These are phyloP conservation scores for Drosophila mulleri DNA, from an alignment of 2,888 invertebrate genomes.

Conservation along the genomic window DNA sequence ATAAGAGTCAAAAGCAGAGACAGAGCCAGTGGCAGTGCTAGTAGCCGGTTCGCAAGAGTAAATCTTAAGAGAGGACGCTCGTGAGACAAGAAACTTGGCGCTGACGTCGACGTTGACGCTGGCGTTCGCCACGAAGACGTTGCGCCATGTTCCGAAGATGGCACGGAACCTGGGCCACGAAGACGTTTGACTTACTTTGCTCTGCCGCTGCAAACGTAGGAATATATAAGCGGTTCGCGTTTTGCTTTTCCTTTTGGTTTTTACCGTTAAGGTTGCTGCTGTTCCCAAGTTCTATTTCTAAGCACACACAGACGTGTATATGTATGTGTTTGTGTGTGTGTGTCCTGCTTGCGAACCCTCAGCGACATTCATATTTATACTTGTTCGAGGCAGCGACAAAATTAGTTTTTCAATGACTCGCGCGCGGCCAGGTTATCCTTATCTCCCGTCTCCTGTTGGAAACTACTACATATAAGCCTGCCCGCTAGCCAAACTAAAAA, in stretches of 20 bases:
- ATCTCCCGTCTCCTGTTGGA: slow-evolving; percentile 19
- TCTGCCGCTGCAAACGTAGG: slow-evolving; percentile 46
- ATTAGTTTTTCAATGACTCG: slow-evolving; percentile 84
- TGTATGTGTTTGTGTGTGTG: slow-evolving; percentile 26
- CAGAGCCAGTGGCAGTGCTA: no score
- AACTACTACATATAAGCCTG: neutral
- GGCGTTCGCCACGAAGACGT: slow-evolving; percentile 55
- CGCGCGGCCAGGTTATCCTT: slow-evolving; percentile 76
- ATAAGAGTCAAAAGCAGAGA: neutral
- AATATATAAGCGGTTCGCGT: slow-evolving; percentile 29
- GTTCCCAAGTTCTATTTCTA: slow-evolving; percentile 77
- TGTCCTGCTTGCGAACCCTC: slow-evolving; percentile 61
- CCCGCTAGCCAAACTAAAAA: neutral
- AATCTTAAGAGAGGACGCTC: slow-evolving; percentile 53
- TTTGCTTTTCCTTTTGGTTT: slow-evolving; percentile 25
- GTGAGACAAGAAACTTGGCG: slow-evolving; percentile 11
- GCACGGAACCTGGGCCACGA: slow-evolving; percentile 44
- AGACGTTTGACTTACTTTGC: slow-evolving; percentile 77
- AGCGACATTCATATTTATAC: slow-evolving; percentile 83
- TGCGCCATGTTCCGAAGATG: slow-evolving; percentile 58
- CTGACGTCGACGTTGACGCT: slow-evolving; percentile 24
- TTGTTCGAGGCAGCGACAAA: slow-evolving; percentile 79
- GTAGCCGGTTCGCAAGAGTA: slow-evolving; percentile 25
- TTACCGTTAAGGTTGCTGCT: slow-evolving; percentile 26
- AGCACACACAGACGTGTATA: slow-evolving; percentile 43